A percentile compares a stretch with the other conserved stretches of the same genome.
Evolutionary conservation across 2,888 invertebrate species (phyloP).

Genomic region (Ennomos erosarius): DNA sequence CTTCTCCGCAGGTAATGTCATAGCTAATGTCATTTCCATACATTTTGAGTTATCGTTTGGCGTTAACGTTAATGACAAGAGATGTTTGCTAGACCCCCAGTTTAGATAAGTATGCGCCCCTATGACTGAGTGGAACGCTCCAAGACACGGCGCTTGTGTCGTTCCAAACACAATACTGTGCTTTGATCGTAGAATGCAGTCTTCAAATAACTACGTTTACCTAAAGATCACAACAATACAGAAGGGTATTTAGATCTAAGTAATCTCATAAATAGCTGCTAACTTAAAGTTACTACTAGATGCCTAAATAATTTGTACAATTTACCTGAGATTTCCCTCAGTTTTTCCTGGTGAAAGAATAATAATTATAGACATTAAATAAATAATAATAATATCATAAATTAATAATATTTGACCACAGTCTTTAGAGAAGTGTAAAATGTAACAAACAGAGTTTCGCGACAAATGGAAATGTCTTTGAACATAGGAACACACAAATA

Average conservation of each 20-base stretch:
- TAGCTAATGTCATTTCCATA: no score
- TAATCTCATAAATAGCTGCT: constrained; percentile 84
- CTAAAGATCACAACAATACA: constrained; percentile 80
- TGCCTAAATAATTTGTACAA: constrained; percentile 83
- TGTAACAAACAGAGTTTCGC: constrained; percentile 65
- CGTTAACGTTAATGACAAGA: no score
- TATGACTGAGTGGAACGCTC: background rate
- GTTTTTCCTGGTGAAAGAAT: constrained; percentile 66
- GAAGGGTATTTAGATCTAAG: constrained; percentile 72
- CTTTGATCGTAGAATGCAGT: constrained; percentile 78
- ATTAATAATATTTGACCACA: constrained; percentile 79
- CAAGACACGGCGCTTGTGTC: constrained; percentile 22
- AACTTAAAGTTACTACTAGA: constrained; percentile 63
- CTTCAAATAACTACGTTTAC: constrained; percentile 70
- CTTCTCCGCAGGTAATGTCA: no score
- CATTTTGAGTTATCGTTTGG: no score
- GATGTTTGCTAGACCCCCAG: no score
- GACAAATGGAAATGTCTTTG: constrained; percentile 72
- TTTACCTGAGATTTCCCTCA: constrained; percentile 70
- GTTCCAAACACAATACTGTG: constrained; percentile 59
- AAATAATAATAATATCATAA: constrained; percentile 81
- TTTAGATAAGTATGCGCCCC: no score
- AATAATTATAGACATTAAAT: constrained; percentile 75
- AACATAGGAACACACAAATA: constrained; percentile 76
- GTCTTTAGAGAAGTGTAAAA: constrained; percentile 74